Base-by-base conservation (phyloP, 2,888 invertebrate genomes). In the Halictus ligatus region DNA sequence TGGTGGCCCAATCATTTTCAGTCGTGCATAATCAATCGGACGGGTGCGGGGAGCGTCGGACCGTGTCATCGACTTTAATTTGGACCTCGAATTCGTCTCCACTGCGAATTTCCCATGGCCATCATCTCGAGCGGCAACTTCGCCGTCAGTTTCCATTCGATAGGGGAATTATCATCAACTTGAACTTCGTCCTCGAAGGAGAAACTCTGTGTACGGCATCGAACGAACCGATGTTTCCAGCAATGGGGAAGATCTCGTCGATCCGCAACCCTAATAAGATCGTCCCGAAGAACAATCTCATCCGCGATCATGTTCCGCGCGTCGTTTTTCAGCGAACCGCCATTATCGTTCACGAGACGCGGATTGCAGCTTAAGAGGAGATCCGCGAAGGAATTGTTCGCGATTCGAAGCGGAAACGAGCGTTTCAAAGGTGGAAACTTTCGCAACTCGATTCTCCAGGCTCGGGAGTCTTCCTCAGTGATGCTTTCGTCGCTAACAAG, bases 371-470 rank as follows among this genome's bases (percentile, higher is more conserved):
- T 21, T 21, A 71, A 21, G 13, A n/a, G 43, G n/a, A 71, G 71
- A 40, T 69, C 69, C 10, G 21, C 40, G 69, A 18, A 40, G 35
- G 13, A n/a, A n/a, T 71, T 43, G 71, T 71, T 43, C n/a, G 43
- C n/a, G 43, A 43, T 43, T 7, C n/a, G n/a, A 71, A n/a, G 43
- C n/a, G 43, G 40, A 71, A 43, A 43, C n/a, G n/a, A 71, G 43
- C 40, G 8, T 71, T 43, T 40, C 71, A n/a, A n/a, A n/a, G 40
- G 71, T 43, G 21, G n/a, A 71, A 71, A 71, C 43, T 71, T 71
- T 43, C n/a, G 35, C 10, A 69, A 40, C 67, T 69, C 67, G 35
- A 40, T 4, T 21, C 40, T 21, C 40, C 21, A 10, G 43, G 21
- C 69, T 10, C 43, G 40, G n/a, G 35, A 43, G 43, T n/a, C 71